Percentiles rank a stretch among this genome's conserved stretches.
These are phyloP conservation scores for Clupea harengus DNA, from an alignment of 2,113 vertebrate species.

Conservation along the genomic window DNA sequence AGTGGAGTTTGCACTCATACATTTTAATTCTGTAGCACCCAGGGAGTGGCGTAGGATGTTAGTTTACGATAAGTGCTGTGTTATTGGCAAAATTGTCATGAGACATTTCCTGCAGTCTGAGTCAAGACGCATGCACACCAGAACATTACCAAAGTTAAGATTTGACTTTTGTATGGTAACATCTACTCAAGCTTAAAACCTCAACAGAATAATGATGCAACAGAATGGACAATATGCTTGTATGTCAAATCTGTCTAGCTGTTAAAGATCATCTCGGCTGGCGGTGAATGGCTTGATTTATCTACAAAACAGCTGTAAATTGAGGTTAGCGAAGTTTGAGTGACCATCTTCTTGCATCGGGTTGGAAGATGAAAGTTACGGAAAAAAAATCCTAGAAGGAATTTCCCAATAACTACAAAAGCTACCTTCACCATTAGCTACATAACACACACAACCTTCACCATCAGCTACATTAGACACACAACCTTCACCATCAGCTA, in stretches of 20 bases:
- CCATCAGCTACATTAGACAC: neutral
- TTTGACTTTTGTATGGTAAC: no score
- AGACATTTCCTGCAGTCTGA: neutral
- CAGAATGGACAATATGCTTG: neutral
- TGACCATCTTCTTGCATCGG: neutral
- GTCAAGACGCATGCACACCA: neutral
- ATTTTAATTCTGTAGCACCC: neutral
- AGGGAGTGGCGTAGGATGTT: neutral
- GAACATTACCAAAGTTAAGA: neutral
- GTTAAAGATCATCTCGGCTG: neutral
- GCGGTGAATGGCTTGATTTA: neutral
- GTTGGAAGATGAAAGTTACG: neutral
- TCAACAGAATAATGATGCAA: neutral
- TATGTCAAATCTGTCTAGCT: no score
- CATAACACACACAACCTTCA: no score
- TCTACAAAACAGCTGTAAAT: neutral
- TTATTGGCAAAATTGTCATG: neutral
- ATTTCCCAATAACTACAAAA: neutral
- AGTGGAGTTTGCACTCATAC: no score
- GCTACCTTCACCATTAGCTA: neutral
- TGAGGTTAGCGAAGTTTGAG: neutral
- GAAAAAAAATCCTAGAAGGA: neutral
- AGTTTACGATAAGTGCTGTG: neutral
- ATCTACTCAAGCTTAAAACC: neutral
- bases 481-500: no score